Base-by-base conservation (phyloP, 1,140 invertebrate genomes). In the Lordiphosa collinella region DNA sequence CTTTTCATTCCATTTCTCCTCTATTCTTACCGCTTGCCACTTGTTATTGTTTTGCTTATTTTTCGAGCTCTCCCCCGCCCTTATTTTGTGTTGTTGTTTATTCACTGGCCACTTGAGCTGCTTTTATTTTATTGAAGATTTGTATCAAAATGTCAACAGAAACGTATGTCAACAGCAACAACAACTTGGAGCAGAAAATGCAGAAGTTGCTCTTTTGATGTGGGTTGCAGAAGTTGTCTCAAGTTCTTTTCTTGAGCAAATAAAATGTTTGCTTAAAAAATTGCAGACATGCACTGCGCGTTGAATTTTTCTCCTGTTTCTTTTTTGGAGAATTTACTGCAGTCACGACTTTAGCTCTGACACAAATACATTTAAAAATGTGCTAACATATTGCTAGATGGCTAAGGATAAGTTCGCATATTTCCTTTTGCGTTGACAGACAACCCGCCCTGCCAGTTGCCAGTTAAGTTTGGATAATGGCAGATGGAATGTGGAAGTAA, bases 121-220 rank as follows among this genome's bases (percentile, higher is more conserved):
- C 69, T 79, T 79, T 79, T 79, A 73, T 79, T 79, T 73, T 73
- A 79, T 80, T 80, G 70, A 74, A 80, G 75, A 80, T 75, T 80
- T 82, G 76, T 80, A 75, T 75, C 66, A 82, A 70, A 75, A 80
- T 75, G 76, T 82, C 76, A 80, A 80, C 66, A 82, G 54, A 55
- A 65, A 60, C 59, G 65, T 60, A 70, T 71, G 66, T 76, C 72
- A 76, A 67, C 73, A 64, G 44, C 63, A 58, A 62, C 40, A 47
- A 44, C 36, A 35, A 25, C 22, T 25, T 25, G 36, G 51, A 36
- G 18, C 48, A 51, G 38, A 43, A 58, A 59, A 48, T 50, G 55
- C 64, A 54, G 56, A 57, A 73, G 58, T 79, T 73, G 74, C 48
- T 69, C 69, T 64, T 69, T 65, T 65, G 69, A 73, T 79, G 69